A percentile compares a stretch with the other conserved stretches of the same genome.
phyloP scores from a whole-genome alignment of 2,797 vertebrate genomes.

The Odontamblyopus lacepedii region DNA sequence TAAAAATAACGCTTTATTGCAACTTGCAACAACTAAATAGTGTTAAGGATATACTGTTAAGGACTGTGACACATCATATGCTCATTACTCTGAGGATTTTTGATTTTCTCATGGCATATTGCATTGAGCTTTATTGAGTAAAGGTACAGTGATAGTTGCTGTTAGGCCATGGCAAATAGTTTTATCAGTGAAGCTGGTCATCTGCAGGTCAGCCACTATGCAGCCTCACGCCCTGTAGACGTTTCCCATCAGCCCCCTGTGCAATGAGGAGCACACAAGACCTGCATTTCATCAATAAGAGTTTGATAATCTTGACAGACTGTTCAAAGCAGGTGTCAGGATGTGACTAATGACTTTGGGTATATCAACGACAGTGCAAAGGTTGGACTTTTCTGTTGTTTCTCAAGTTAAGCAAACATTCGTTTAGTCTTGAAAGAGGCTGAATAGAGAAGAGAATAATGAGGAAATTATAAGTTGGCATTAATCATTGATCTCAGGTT shows the following conservation, averaged over 20 bases:
- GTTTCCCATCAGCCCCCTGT: constrained; percentile 26
- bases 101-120: constrained; percentile 1
- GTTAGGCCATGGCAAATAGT: constrained; percentile 20
- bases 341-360: constrained; percentile 45
- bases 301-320: constrained; percentile 39
- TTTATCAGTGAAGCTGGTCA: constrained; percentile 17
- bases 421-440: constrained; percentile 42
- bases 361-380: constrained; percentile 49
- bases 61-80: neutral
- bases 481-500: constrained; percentile 65
- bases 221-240: constrained; percentile 1
- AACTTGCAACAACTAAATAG: neutral
- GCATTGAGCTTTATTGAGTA: neutral
- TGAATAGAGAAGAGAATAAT: constrained; percentile 52
- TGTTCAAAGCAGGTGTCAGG: constrained; percentile 50
- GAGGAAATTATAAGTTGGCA: constrained; percentile 45
- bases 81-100: neutral
- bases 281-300: constrained; percentile 38
- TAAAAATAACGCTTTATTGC: too few species aligned
- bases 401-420: constrained; percentile 52
- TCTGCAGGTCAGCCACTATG: constrained; percentile 5
- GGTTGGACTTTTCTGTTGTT: constrained; percentile 49
- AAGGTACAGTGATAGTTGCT: constrained; percentile 1
- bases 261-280: constrained; percentile 28
- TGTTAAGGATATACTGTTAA: neutral